A percentile compares a stretch with the other conserved stretches of the same genome.
Evolutionary conservation across 2,797 vertebrate genomes (phyloP).

Genomic region (Pangasius krempfi): DNA sequence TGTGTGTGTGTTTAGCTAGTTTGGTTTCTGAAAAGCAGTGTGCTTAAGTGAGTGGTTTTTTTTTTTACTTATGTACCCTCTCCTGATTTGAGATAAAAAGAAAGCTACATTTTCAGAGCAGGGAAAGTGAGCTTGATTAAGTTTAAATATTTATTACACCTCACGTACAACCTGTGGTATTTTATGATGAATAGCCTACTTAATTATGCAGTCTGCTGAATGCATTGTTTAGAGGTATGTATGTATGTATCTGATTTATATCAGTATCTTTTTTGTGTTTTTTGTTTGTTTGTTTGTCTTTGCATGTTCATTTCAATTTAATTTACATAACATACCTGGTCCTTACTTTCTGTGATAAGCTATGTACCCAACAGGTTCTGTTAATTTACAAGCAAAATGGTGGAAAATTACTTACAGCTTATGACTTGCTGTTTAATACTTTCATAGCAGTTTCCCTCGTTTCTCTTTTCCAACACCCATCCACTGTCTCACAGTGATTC

Average conservation of each 20-base stretch:
- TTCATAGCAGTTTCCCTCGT: slow-evolving; percentile 21
- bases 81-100: background rate
- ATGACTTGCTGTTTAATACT: background rate
- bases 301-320: background rate
- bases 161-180: background rate
- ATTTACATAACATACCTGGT: background rate
- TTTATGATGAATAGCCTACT: background rate
- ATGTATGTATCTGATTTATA: background rate
- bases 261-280: background rate
- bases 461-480: slow-evolving; percentile 9
- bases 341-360: background rate
- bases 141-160: background rate
- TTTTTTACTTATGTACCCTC: background rate
- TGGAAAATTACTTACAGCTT: background rate
- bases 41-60: background rate
- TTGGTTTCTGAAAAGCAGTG: background rate
- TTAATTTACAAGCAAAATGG: background rate
- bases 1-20: background rate
- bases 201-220: background rate
- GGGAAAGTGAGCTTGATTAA: background rate
- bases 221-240: background rate
- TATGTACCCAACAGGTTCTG: background rate
- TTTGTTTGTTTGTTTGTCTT: background rate
- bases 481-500: slow-evolving; percentile 7
- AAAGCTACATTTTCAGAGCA: background rate